A percentile compares a stretch with the other conserved stretches of the same genome.
Evolutionary conservation across 2,888 invertebrate genomes (phyloP).

Genomic region (Ditula angustiorana): DNA sequence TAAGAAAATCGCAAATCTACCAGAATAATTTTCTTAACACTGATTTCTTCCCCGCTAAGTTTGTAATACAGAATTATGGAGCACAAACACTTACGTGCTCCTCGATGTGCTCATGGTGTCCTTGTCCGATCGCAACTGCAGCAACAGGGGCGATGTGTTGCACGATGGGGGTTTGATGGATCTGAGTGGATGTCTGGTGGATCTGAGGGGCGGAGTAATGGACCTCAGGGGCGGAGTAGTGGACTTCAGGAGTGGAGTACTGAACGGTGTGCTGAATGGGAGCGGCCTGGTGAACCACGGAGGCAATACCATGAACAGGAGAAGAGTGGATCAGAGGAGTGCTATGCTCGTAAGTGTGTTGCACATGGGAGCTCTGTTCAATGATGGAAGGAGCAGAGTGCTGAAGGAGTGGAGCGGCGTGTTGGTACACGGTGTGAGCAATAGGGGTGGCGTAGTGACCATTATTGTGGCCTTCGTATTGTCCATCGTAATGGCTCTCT

Average conservation of each 20-base stretch:
- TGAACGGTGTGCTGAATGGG: conserved; percentile 44
- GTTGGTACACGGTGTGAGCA: conserved; percentile 49
- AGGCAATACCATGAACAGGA: conserved; percentile 39
- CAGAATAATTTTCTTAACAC: too few relatives aligned
- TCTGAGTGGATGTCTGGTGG: conserved; percentile 41
- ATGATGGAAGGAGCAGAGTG: conserved; percentile 39
- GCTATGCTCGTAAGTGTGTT: conserved; percentile 33
- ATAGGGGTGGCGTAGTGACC: conserved; percentile 53
- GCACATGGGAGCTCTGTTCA: conserved; percentile 23
- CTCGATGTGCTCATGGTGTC: conserved; percentile 58
- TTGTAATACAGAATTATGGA: neutral
- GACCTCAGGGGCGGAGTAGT: conserved; percentile 34
- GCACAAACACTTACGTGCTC: conserved; percentile 57
- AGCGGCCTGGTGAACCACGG: conserved; percentile 39
- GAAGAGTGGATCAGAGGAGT: conserved; percentile 28
- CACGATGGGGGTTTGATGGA: conserved; percentile 51
- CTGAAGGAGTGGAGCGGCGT: conserved; percentile 47
- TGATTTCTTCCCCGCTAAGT: too few relatives aligned
- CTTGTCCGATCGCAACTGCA: conserved; percentile 55
- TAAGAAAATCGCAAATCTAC: too few relatives aligned
- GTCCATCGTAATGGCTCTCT: conserved; percentile 35
- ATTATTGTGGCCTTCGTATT: conserved; percentile 35
- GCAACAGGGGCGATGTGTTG: conserved; percentile 58
- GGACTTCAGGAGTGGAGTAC: conserved; percentile 31
- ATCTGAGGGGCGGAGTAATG: conserved; percentile 42